These are phyloP conservation scores for Megaleporinus macrocephalus DNA, from an alignment of 2,113 vertebrate species.

Conservation along the genomic window DNA sequence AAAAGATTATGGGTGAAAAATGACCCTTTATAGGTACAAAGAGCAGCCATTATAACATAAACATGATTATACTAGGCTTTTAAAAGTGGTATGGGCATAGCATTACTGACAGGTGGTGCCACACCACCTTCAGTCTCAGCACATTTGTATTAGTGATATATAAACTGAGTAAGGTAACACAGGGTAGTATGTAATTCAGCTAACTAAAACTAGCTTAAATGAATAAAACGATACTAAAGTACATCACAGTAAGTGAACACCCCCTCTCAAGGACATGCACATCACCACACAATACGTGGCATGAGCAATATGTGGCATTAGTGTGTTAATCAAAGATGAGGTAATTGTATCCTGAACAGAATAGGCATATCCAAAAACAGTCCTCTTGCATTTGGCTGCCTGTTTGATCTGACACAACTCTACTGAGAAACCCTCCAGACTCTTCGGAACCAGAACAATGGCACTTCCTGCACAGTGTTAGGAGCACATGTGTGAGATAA, in stretches of 20 bases:
- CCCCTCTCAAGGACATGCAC: neutral
- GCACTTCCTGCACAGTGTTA: neutral
- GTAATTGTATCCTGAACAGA: neutral
- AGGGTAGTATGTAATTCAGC: too few species aligned
- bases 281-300: neutral
- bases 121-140: neutral
- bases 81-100: too few species aligned
- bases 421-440: neutral
- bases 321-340: neutral
- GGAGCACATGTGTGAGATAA: neutral
- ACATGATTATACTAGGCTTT: neutral
- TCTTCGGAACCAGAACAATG: neutral
- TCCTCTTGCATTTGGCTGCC: neutral
- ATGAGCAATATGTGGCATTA: neutral
- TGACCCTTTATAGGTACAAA: conserved; percentile 12
- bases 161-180: too few species aligned
- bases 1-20: conserved; percentile 24
- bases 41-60: neutral
- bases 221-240: neutral
- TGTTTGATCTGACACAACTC: too few species aligned
- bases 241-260: too few species aligned
- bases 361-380: neutral
- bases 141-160: neutral
- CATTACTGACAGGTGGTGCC: neutral
- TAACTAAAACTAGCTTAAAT: too few species aligned